Evolutionary conservation across 2,113 vertebrate species (phyloP).

Genomic region (Crotalus tigris): DNA sequence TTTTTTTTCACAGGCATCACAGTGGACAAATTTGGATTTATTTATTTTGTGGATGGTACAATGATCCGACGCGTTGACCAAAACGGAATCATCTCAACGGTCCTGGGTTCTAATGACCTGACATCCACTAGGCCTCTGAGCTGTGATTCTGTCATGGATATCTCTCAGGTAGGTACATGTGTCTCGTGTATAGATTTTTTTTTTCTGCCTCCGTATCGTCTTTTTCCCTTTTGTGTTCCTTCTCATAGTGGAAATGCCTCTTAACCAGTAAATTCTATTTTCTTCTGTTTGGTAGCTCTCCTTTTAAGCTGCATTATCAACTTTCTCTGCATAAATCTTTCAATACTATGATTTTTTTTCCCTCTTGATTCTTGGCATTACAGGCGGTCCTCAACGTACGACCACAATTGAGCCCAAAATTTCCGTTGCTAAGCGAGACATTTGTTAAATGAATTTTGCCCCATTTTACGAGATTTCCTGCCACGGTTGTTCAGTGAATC

Average conservation of each 20-base stretch:
- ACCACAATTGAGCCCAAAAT: too few relatives aligned
- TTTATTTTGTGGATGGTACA: slow-evolving; percentile 97
- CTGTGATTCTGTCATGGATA: slow-evolving; percentile 97
- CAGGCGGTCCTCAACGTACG: too few relatives aligned
- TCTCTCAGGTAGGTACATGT: slow-evolving; percentile 82
- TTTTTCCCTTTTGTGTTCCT: not conserved
- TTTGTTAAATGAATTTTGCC: too few relatives aligned
- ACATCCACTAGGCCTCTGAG: slow-evolving; percentile 95
- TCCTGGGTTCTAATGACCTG: slow-evolving; percentile 95
- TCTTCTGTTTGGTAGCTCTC: too few relatives aligned
- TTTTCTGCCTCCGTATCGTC: not conserved
- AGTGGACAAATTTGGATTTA: slow-evolving; percentile 91
- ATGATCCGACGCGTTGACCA: slow-evolving; percentile 96
- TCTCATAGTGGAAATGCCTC: not conserved
- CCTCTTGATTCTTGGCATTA: not conserved
- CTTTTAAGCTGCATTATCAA: not conserved
- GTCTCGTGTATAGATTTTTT: not conserved
- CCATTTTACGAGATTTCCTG: too few relatives aligned
- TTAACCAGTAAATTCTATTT: not conserved
- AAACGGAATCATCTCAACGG: slow-evolving; percentile 95
- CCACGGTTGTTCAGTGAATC: too few relatives aligned
- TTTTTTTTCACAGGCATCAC: slow-evolving; percentile 81
- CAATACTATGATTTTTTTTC: not conserved
- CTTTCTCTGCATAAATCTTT: not conserved
- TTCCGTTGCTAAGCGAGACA: too few relatives aligned